Evolutionary conservation across 2,888 invertebrate species (phyloP).

Genomic region (Listrodromus nycthemerus): DNA sequence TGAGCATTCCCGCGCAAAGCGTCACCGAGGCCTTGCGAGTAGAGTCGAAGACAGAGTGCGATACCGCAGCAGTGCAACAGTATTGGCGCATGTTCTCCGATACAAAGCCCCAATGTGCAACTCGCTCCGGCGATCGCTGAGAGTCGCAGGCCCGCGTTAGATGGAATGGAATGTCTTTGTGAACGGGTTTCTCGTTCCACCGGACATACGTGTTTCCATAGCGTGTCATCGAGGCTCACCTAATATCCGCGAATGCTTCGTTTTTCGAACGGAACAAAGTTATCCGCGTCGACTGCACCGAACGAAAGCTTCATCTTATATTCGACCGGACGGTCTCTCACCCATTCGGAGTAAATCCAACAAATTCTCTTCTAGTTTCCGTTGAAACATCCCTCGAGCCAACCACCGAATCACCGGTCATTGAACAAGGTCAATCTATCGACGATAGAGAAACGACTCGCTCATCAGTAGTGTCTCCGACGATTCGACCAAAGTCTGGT

Average conservation of each 20-base stretch:
- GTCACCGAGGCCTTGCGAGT: slow-evolving; percentile 57
- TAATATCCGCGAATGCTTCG: slow-evolving; percentile 60
- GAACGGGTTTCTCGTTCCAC: slow-evolving; percentile 72
- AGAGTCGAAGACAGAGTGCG: slow-evolving; percentile 35
- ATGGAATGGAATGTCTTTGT: slow-evolving; percentile 79
- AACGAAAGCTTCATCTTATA: background rate
- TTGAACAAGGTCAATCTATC: too few species aligned
- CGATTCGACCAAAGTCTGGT: too few species aligned
- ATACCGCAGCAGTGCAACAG: slow-evolving; percentile 31
- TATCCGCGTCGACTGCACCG: background rate
- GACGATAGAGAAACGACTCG: too few species aligned
- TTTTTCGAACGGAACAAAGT: slow-evolving; percentile 44
- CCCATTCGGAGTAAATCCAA: too few species aligned
- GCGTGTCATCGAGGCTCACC: slow-evolving; percentile 56
- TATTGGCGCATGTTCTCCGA: slow-evolving; percentile 25
- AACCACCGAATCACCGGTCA: too few species aligned
- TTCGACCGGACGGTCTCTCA: too few species aligned
- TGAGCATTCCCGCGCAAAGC: background rate
- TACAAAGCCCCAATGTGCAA: slow-evolving; percentile 40
- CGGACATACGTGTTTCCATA: slow-evolving; percentile 64
- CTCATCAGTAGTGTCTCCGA: too few species aligned
- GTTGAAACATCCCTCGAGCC: too few species aligned
- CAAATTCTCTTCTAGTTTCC: too few species aligned
- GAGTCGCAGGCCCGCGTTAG: slow-evolving; percentile 71
- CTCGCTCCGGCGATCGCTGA: slow-evolving; percentile 23